These are phyloP conservation scores for Burhinus bistriatus DNA, from an alignment of 2,113 vertebrate genomes.

Conservation along the genomic window DNA sequence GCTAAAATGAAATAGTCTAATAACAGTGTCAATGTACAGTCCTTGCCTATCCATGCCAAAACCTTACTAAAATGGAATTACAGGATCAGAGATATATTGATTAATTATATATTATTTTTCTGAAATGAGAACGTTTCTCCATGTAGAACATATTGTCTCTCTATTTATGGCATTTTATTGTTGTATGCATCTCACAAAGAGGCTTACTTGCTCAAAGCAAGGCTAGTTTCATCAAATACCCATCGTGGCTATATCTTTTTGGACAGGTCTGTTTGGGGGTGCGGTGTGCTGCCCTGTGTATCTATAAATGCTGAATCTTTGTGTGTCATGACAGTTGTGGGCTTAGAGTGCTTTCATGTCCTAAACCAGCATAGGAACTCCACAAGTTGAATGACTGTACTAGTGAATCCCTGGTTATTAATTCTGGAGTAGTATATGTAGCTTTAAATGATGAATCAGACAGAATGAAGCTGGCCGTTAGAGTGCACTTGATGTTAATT, in stretches of 20 bases:
- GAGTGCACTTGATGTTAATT: constrained; percentile 45
- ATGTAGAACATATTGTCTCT: neutral
- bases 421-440: neutral
- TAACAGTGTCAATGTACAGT: neutral
- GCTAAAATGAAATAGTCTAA: neutral
- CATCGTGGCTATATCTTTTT: neutral
- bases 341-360: neutral
- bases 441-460: constrained; percentile 32
- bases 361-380: neutral
- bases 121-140: neutral
- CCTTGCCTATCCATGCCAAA: neutral
- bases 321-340: neutral
- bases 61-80: neutral
- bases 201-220: neutral
- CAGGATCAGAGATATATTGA: neutral
- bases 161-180: neutral
- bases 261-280: neutral
- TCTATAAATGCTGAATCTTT: neutral
- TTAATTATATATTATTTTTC: neutral
- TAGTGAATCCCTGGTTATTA: neutral
- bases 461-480: constrained; percentile 2
- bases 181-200: neutral
- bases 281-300: neutral
- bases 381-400: neutral
- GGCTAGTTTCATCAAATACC: neutral